Conservation (phyloP, 2,113 vertebrate genomes). For the Caranx melampygus region DNA sequence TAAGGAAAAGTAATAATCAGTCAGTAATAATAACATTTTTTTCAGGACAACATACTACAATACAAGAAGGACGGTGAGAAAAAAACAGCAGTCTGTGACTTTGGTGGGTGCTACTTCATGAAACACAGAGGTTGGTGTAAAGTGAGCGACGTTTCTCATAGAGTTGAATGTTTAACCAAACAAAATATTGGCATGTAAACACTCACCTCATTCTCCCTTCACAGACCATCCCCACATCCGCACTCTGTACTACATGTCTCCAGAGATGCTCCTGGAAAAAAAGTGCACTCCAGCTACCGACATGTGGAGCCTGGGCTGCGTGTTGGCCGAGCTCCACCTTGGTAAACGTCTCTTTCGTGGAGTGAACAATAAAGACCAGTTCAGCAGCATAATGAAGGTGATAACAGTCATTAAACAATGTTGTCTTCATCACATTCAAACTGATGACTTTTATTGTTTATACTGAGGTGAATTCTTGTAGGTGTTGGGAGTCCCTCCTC, state of each 20-base stretch:
- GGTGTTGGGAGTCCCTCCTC: conserved; percentile 7
- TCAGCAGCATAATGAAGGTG: conserved; percentile 20
- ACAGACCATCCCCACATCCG: conserved; percentile 10
- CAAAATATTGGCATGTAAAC: background rate
- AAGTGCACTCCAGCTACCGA: conserved; percentile 88
- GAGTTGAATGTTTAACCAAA: background rate
- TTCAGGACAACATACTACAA: conserved; percentile 27
- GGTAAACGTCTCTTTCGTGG: conserved; percentile 55
- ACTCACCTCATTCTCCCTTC: background rate
- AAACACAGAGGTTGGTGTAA: background rate
- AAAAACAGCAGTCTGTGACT: conserved; percentile 25
- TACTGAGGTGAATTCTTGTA: background rate
- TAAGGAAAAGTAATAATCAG: no score
- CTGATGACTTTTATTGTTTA: background rate
- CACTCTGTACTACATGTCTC: conserved; percentile 19
- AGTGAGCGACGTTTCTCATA: background rate
- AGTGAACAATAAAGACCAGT: background rate
- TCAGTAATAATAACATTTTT: background rate
- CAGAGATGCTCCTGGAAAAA: conserved; percentile 88
- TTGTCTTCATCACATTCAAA: background rate
- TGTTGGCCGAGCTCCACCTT: conserved; percentile 86
- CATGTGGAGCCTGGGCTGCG: conserved; percentile 92
- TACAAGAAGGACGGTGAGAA: background rate
- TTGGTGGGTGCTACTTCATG: conserved; percentile 18
- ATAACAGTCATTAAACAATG: background rate